Evolutionary conservation across 2,797 vertebrate genomes (phyloP), one percentile per base, ranked within the genome.

Genomic region (Pachyuromys duprasi): DNA sequence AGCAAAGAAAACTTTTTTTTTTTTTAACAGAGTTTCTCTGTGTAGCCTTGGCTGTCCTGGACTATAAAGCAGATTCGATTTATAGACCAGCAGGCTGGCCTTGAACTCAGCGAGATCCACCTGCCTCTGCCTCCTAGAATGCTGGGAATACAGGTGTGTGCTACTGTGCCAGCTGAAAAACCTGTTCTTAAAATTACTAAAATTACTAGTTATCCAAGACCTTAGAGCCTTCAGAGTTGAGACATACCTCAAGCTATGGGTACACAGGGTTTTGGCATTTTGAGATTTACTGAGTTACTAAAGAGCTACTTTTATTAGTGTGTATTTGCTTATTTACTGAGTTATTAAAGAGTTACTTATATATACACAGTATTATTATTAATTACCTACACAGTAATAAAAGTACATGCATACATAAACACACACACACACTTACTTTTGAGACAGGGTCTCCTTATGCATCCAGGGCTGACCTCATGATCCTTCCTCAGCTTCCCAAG

Each of bases 281-380:
- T 89, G 22, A 72, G 84, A 49, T 82, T 82, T 55, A n/a, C 33
- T 36, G n/a, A 92, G 20, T 83, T 84, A 70, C 15, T 36, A 33
- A 93, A 65, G 60, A 86, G 18, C 63, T 86, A 65, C n/a, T 93
- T 95, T 95, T 84, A 62, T 83, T 79, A 89, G 60, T 70, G 20
- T 95, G 22, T 55, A 79, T 79, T 79, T 79, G 76, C 8, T 79
- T 79, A 74, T 74, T 74, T 74, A 74, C 22, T 24, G 70, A 74
- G 22, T 74, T 74, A 18, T 74, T 74, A 74, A 74, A 75, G 42
- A 60, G n/a, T 12, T 60, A 80, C 17, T 24, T 36, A 57, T 36
- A 62, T 18, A 60, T 22, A 57, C 5, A 81, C 22, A 39, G 45
- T 49, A 49, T 49, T 49, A 49, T n/a, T n/a, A n/a, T n/a, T n/a